phyloP scores from a whole-genome alignment of 2,888 invertebrate species.

The Galerucella calmariensis region DNA sequence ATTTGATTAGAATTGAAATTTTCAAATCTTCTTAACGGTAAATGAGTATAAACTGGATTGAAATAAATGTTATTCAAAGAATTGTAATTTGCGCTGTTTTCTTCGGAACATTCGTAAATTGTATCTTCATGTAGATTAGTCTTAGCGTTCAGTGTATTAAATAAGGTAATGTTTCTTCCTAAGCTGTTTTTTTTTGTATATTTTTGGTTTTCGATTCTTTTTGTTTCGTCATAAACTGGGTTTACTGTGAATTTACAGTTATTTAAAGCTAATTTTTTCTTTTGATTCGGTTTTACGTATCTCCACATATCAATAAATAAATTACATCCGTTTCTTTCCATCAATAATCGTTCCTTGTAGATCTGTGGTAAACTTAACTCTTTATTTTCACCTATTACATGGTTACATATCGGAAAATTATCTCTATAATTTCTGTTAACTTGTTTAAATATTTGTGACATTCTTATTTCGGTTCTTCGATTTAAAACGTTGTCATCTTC shows the following conservation, averaged over 20 bases:
- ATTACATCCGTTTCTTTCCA: slow-evolving; percentile 41
- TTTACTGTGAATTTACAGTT: slow-evolving; percentile 56
- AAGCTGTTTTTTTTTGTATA: slow-evolving; percentile 42
- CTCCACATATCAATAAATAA: slow-evolving; percentile 50
- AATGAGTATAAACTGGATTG: slow-evolving; percentile 59
- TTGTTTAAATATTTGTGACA: slow-evolving; percentile 53
- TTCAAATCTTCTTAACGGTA: slow-evolving; percentile 39
- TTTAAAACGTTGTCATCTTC: slow-evolving; percentile 14
- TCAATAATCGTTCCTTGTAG: slow-evolving; percentile 56
- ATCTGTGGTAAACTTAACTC: slow-evolving; percentile 52
- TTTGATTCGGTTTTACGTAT: slow-evolving; percentile 49
- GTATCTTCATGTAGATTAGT: slow-evolving; percentile 62
- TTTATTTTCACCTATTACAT: slow-evolving; percentile 37
- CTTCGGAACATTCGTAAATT: slow-evolving; percentile 64
- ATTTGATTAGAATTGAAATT: slow-evolving; percentile 50
- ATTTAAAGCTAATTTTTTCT: slow-evolving; percentile 43
- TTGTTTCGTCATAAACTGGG: slow-evolving; percentile 49
- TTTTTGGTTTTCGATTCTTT: slow-evolving; percentile 24
- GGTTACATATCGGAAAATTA: slow-evolving; percentile 54
- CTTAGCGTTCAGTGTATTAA: slow-evolving; percentile 58
- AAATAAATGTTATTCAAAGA: slow-evolving; percentile 57
- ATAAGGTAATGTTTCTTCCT: slow-evolving; percentile 56
- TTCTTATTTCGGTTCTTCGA: slow-evolving; percentile 36
- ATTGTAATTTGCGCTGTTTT: slow-evolving; percentile 55
- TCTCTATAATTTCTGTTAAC: slow-evolving; percentile 60